Evolutionary conservation across 2,797 vertebrate species (phyloP).

Genomic region (Spinibarbus caldwelli): DNA sequence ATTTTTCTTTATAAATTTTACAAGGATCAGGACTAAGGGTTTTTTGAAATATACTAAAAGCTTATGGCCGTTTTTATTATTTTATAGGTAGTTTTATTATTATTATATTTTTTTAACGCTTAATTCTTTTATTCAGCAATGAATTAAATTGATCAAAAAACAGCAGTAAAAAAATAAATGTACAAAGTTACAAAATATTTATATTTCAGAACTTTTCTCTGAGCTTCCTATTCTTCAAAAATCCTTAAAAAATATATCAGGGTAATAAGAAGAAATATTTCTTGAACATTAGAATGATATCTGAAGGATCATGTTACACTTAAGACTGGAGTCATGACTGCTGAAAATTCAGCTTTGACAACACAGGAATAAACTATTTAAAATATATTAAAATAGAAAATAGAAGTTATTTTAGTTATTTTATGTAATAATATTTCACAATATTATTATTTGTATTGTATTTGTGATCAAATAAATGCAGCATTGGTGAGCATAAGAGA

Average conservation of each 20-base stretch:
- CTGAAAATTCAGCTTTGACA: not conserved
- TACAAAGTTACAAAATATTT: too few relatives aligned
- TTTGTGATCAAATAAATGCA: not conserved
- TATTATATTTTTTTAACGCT: not conserved
- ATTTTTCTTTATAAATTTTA: not conserved
- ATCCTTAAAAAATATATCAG: not conserved
- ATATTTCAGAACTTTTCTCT: too few relatives aligned
- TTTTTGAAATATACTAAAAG: not conserved
- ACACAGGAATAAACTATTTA: not conserved
- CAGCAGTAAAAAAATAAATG: too few relatives aligned
- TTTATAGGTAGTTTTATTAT: too few relatives aligned
- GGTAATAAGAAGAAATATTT: not conserved
- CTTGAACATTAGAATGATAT: too few relatives aligned
- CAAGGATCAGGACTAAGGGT: not conserved
- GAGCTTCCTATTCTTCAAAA: too few relatives aligned
- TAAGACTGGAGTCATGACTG: not conserved
- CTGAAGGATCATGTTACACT: too few relatives aligned
- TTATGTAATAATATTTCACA: not conserved
- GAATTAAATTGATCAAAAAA: not conserved
- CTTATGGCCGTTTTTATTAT: not conserved
- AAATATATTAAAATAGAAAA: not conserved
- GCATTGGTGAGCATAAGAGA: not conserved
- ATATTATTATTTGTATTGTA: not conserved
- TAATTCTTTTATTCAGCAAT: not conserved
- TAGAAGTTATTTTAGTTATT: not conserved